Conservation (phyloP, 2,113 vertebrate genomes). For the Pipra filicauda region DNA sequence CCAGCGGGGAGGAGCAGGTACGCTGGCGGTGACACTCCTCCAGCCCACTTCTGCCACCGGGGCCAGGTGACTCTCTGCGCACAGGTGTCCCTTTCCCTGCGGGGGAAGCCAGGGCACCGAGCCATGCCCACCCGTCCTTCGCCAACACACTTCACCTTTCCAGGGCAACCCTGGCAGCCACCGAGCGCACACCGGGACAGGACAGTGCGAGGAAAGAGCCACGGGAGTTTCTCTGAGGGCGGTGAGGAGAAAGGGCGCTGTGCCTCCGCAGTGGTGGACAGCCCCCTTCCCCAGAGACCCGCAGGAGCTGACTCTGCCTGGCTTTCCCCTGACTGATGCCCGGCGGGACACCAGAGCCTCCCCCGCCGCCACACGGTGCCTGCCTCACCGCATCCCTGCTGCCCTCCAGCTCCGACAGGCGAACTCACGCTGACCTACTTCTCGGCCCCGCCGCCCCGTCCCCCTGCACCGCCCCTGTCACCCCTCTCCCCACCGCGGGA, state of each 20-base stretch:
- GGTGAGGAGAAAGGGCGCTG: background rate
- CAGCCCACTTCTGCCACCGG: background rate
- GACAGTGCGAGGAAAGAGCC: background rate
- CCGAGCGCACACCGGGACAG: background rate
- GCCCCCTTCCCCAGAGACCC: too few relatives aligned
- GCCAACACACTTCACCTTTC: background rate
- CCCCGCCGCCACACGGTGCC: background rate
- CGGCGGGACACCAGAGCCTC: background rate
- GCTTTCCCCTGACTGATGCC: background rate
- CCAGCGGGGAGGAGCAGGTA: background rate
- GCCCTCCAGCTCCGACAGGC: background rate
- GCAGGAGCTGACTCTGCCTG: background rate
- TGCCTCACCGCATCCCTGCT: background rate
- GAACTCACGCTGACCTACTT: background rate
- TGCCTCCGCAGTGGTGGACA: fast-evolving
- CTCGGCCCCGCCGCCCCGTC: background rate
- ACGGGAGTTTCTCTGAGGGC: background rate
- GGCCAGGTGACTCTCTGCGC: background rate
- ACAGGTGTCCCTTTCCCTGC: background rate
- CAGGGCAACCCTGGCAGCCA: background rate
- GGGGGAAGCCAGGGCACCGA: background rate
- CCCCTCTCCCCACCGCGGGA: background rate
- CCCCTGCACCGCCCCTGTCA: too few relatives aligned
- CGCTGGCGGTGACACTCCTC: background rate
- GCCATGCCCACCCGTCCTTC: background rate